These are phyloP conservation scores for Nasalis larvatus DNA, from an alignment of 2,113 vertebrate genomes.

Conservation along the genomic window DNA sequence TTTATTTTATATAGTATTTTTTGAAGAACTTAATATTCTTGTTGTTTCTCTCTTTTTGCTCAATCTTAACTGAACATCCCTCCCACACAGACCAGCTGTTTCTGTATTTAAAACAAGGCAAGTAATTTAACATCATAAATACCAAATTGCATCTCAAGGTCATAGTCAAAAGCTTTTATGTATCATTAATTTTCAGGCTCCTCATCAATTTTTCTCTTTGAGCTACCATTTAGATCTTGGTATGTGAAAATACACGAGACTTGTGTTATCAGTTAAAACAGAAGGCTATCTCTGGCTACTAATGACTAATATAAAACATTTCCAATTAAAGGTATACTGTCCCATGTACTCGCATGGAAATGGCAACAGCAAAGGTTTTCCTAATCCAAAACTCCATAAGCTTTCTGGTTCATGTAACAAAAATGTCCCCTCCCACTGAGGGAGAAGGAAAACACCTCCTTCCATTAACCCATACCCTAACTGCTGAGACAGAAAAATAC, in stretches of 20 bases:
- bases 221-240: not conserved
- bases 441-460: not conserved
- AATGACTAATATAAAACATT: constrained; percentile 7
- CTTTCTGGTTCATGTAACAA: not conserved
- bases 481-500: not conserved
- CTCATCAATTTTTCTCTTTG: constrained; percentile 41
- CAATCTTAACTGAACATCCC: constrained; percentile 14
- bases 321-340: not conserved
- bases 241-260: not conserved
- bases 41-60: not conserved
- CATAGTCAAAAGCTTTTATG: constrained; percentile 53
- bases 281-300: not conserved
- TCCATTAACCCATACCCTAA: not conserved
- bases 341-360: not conserved
- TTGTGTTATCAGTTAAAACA: constrained; percentile 22
- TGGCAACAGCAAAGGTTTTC: not conserved
- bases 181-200: constrained; percentile 53
- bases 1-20: constrained; percentile 35
- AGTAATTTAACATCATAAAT: constrained; percentile 59
- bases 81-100: constrained; percentile 59
- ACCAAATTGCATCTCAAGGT: constrained; percentile 57
- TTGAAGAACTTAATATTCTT: constrained; percentile 7
- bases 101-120: constrained; percentile 38
- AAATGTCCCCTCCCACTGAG: not conserved
- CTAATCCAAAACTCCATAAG: not conserved